Base-by-base conservation (phyloP, 2,888 invertebrate species). In the Dioctria rufipes region DNA sequence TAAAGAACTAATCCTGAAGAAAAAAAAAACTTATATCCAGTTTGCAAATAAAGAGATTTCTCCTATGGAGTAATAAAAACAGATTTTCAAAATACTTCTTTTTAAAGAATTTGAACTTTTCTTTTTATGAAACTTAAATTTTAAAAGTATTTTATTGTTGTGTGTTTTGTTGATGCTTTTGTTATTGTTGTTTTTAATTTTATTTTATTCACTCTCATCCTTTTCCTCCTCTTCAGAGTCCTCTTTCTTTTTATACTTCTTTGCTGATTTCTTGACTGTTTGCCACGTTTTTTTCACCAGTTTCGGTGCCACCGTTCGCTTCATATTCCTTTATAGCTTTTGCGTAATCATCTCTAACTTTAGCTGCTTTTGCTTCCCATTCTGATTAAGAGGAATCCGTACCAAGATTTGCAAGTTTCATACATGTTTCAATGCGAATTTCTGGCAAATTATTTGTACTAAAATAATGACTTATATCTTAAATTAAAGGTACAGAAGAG, bases 311-410 rank as follows among this genome's bases (percentile, higher is more conserved):
- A 58, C 95, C 95, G 83, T 93, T 93, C 40, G 94, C 95, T 87
- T 95, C 94, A 89, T 96, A 99, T 86, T 96, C 97, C 87, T 95
- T 95, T 92, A 98, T 94, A 78, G 95, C 96, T 86, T 93, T 93
- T 80, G 93, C 93, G 89, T 98, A 99, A 81, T 96, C 94, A 87
- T 96, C 95, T 90, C 98, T 98, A 67, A 94, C 94, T 88, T 95
- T 93, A 25, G 93, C 94, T 4, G 96, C 96, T 88, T 96, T 96
- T 84, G 93, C 93, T 86, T 98, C 98, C 96, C 96, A 98, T 90
- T 96, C 95, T 82, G 94, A 92, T n/a, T n/a, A n/a, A n/a, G n/a
- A n/a, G n/a, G n/a, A n/a, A n/a, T n/a, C n/a, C n/a, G n/a, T n/a
- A n/a, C n/a, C n/a, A n/a, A n/a, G n/a, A n/a, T n/a, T n/a, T n/a